These are phyloP conservation scores for Malthinus flaveolus DNA, from an alignment of 2,888 invertebrate species.

Conservation along the genomic window DNA sequence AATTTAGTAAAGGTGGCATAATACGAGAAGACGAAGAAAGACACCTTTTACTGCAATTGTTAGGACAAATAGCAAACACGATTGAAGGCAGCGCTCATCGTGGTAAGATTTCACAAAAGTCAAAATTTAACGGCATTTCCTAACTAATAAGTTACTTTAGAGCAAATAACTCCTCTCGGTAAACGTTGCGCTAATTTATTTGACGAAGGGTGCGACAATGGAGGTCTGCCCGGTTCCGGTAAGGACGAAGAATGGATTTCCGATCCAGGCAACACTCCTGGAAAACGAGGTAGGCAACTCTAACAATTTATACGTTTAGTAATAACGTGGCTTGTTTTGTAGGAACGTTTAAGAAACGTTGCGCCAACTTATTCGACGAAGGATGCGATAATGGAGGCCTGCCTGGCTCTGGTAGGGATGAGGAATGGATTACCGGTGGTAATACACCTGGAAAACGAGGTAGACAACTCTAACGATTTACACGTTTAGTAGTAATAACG, in stretches of 20 bases:
- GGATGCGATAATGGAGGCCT: not conserved
- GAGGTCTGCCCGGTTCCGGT: not conserved
- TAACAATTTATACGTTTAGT: no score
- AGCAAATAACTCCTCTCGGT: not conserved
- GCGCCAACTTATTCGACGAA: not conserved
- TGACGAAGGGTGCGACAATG: not conserved
- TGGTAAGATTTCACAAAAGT: no score
- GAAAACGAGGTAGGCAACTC: not conserved
- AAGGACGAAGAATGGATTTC: not conserved
- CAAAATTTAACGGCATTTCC: no score
- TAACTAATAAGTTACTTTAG: no score
- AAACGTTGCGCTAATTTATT: not conserved
- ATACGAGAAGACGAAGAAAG: not conserved
- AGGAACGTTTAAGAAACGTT: not conserved
- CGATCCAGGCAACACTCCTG: not conserved
- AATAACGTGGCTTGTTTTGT: no score
- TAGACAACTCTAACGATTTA: no score
- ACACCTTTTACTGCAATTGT: not conserved
- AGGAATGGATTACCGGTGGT: not conserved
- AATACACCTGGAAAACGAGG: not conserved
- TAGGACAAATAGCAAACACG: no score
- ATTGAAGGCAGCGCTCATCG: no score
- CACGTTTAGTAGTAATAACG: no score
- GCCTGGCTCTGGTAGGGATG: not conserved
- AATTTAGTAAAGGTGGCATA: no score